Evolutionary conservation across 2,113 vertebrate species (phyloP).

Genomic region (Pholis gunnellus): DNA sequence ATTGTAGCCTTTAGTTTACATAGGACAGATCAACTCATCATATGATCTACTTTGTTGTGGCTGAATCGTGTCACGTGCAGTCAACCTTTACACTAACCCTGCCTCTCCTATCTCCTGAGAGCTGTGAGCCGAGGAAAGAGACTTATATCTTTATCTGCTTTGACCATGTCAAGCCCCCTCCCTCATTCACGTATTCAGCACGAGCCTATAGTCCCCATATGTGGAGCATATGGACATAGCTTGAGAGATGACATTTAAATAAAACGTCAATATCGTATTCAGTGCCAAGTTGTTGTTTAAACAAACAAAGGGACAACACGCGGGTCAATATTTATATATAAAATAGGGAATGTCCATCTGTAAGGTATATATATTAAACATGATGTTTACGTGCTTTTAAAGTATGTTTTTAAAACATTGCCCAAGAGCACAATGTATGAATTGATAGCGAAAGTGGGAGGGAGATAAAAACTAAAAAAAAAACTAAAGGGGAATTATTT

Average conservation of each 20-base stretch:
- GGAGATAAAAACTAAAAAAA: background rate
- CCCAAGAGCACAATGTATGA: background rate
- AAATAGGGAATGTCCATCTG: background rate
- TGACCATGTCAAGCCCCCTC: slow-evolving; percentile 51
- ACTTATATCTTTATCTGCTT: slow-evolving; percentile 61
- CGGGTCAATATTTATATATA: background rate
- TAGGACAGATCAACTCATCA: background rate
- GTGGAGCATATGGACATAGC: background rate
- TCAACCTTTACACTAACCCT: slow-evolving; percentile 12
- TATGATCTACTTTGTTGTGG: slow-evolving; percentile 10
- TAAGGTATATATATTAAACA: background rate
- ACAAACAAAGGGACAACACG: fast-evolving
- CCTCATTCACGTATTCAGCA: slow-evolving; percentile 29
- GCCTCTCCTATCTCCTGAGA: slow-evolving; percentile 4
- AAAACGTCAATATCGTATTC: background rate
- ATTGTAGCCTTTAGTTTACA: background rate
- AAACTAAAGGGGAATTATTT: background rate
- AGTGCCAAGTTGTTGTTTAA: background rate
- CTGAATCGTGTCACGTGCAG: slow-evolving; percentile 11
- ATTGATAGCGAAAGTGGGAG: slow-evolving; percentile 3
- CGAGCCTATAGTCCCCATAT: background rate
- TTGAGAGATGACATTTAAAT: background rate
- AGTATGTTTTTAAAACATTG: background rate
- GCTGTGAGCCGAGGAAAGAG: slow-evolving; percentile 28
- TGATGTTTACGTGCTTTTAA: background rate